These are phyloP conservation scores for Aythya baeri DNA, from an alignment of 2,113 vertebrate species.

Conservation along the genomic window DNA sequence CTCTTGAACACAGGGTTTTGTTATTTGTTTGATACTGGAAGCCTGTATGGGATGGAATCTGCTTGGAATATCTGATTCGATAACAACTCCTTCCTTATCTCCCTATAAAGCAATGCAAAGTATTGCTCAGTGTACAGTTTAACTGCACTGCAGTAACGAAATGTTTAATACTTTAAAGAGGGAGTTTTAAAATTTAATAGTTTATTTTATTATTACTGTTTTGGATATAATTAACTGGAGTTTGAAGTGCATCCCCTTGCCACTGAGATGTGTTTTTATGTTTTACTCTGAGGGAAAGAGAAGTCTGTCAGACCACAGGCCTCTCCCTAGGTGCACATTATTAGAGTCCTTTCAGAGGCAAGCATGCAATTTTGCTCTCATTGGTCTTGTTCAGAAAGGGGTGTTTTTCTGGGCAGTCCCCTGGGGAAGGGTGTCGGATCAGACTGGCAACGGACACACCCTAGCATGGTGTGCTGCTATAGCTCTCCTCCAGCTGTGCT, in stretches of 20 bases:
- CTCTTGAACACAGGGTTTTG: constrained; percentile 47
- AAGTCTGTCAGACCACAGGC: constrained; percentile 84
- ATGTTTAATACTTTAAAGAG: constrained; percentile 77
- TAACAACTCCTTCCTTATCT: neutral
- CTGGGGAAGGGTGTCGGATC: constrained; percentile 84
- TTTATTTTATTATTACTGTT: constrained; percentile 81
- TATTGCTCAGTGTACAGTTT: constrained; percentile 29
- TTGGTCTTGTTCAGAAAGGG: constrained; percentile 93
- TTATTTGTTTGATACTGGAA: neutral
- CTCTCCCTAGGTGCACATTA: constrained; percentile 93
- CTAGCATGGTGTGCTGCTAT: constrained; percentile 54
- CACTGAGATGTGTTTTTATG: constrained; percentile 70
- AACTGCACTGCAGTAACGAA: constrained; percentile 50
- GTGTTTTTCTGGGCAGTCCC: constrained; percentile 87
- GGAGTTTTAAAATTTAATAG: constrained; percentile 82
- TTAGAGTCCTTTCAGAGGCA: constrained; percentile 95
- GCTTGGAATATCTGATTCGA: neutral
- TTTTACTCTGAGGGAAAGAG: constrained; percentile 81
- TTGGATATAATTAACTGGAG: constrained; percentile 75
- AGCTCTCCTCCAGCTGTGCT: constrained; percentile 12
- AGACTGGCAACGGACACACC: constrained; percentile 80
- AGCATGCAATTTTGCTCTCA: constrained; percentile 94
- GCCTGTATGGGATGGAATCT: neutral
- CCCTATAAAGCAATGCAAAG: neutral
- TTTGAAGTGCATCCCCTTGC: constrained; percentile 38